These are phyloP conservation scores for Gonioctena quinquepunctata DNA, from an alignment of 1,140 invertebrate species.

Conservation along the genomic window DNA sequence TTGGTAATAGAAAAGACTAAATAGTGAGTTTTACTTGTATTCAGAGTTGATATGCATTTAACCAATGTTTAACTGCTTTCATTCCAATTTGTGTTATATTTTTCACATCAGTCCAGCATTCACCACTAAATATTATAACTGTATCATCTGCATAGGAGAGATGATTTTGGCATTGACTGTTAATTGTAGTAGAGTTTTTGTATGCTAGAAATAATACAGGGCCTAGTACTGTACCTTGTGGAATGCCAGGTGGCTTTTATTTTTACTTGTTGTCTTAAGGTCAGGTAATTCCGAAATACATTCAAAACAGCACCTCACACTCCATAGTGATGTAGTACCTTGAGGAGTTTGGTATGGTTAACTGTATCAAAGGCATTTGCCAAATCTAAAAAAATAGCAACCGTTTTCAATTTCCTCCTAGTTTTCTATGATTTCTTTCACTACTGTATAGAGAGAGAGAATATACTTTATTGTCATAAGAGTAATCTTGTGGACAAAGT, in stretches of 20 bases:
- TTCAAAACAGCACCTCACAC: conserved; percentile 1
- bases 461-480: too few relatives aligned
- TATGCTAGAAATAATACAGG: neutral
- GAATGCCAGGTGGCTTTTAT: conserved; percentile 5
- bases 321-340: conserved; percentile 2
- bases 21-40: neutral
- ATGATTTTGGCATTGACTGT: conserved; percentile 4
- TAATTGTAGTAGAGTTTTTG: neutral
- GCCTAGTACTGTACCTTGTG: neutral
- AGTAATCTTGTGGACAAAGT: too few relatives aligned
- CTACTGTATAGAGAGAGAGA: too few relatives aligned
- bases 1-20: too few relatives aligned
- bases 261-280: neutral
- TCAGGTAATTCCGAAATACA: neutral
- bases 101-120: neutral
- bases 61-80: too few relatives aligned
- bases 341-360: neutral
- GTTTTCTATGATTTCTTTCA: too few relatives aligned
- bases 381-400: too few relatives aligned
- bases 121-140: neutral
- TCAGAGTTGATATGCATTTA: neutral
- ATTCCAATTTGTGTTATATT: neutral
- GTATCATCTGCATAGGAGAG: conserved; percentile 9
- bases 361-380: neutral
- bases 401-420: too few relatives aligned